Evolutionary conservation across 2,888 invertebrate species (phyloP), one percentile per base, ranked within the genome.

Genomic region (Colostygia pectinataria): DNA sequence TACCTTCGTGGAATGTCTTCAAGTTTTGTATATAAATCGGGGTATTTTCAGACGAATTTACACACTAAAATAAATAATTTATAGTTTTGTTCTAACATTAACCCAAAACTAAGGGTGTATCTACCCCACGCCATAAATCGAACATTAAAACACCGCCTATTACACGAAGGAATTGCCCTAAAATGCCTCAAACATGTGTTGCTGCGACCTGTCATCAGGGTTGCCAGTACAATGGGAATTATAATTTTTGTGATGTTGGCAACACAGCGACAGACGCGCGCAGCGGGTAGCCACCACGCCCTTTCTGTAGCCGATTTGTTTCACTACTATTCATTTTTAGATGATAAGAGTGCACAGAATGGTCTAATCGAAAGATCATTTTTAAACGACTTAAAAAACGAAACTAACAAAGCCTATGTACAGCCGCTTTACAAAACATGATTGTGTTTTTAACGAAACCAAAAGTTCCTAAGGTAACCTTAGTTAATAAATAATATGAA

Each of bases 161-260:
- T 88, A 87, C 70, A 70, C 74, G 71, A 73, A 83, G 85, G 80
- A 89, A 89, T 89, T 83, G 87, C 81, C 84, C 86, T 68, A 82
- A 85, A 88, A 86, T 86, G 87, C 84, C 80, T 81, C 74, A 80
- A 86, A 89, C 88, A 89, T 89, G 88, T 89, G 89, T 86, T 86
- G 83, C 77, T 63, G 85, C 79, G 88, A 89, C 84, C 88, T 89
- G 89, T 89, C 89, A 86, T 88, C 89, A 76, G 86, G 85, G 88
- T 73, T 83, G 81, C 83, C 74, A 82, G 66, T 61, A 86, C 86
- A 87, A 86, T 83, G 62, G 83, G 67, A 85, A 86, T 87, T 87
- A 79, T 82, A 78, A 75, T 83, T 83, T 85, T 84, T 81, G 74
- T 74, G 80, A 77, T 80, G 83, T 76, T 86, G 80, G 86, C 84